Evolutionary conservation across 2,113 vertebrate species (phyloP), one percentile per base, ranked within the genome.

Genomic region (Melanerpes formicivorus): DNA sequence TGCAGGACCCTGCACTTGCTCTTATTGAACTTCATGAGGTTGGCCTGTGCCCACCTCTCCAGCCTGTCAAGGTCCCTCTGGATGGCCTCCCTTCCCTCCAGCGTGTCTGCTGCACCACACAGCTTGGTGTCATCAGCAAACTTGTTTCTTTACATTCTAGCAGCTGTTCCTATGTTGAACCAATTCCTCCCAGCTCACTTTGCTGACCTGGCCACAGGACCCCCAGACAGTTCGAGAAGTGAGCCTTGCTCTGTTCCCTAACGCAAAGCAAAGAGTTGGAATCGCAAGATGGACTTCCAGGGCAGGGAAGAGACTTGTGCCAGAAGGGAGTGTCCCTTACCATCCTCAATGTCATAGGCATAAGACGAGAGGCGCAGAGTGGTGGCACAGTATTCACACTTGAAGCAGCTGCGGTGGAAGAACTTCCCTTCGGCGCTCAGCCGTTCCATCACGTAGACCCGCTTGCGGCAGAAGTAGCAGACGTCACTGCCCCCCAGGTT

Each of bases 361-460:
- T 99, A 99, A 25, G 98, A 99, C 0, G 99, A 99, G 29, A 99
- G 96, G 9, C 99, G 98, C 66, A 99, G 98, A 0, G 99, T 99
- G 30, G 99, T 99, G 62, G 96, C 96, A 1, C 99, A 99, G 97
- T 99, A 98, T 93, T 99, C 99, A 5, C 99, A 99, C 91, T 99
- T 99, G 97, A 99, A 99, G 98, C 99, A 99, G 96, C 98, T 99
- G 77, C 99, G 99, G 79, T 99, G 99, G 98, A 99, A 99, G 97
- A 99, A 99, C 96, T 99, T 99, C 82, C 99, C 99, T 96, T 99
- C 99, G 0, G 99, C 99, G 0, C 99, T 99, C 73, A 99, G 97
- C 70, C 99, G 87, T 97, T 99, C 99, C 99, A 99, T 99, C 93
- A 99, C 99, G 0, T 99, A 99, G 56, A 99, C 99, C 0, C 99